These are phyloP conservation scores for Lucinisca nassula DNA, from an alignment of 2,888 invertebrate species.

Conservation along the genomic window DNA sequence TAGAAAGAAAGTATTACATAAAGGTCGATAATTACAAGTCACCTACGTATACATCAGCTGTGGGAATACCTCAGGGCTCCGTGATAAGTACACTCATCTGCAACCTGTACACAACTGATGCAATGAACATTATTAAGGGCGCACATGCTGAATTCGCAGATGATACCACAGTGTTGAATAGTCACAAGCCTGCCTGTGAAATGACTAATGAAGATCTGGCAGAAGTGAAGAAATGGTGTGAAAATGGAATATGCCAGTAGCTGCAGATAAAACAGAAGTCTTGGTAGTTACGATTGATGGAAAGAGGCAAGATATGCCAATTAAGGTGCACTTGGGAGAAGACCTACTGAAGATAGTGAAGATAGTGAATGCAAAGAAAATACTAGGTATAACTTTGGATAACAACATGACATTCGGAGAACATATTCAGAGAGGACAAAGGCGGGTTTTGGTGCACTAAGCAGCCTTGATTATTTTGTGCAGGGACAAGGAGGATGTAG, in stretches of 20 bases:
- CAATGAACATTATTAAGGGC: not conserved
- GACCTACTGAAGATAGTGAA: not conserved
- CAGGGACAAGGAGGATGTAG: too few relatives aligned
- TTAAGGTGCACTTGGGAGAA: not conserved
- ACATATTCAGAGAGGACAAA: too few relatives aligned
- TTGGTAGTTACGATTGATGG: not conserved
- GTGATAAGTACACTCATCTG: slow-evolving; percentile 19
- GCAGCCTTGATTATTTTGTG: too few relatives aligned
- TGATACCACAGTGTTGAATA: slow-evolving; percentile 6
- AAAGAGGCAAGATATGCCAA: not conserved
- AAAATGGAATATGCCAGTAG: slow-evolving; percentile 31
- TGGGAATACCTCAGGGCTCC: slow-evolving; percentile 36
- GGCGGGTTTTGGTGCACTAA: too few relatives aligned
- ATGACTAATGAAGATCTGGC: not conserved
- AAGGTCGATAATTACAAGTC: slow-evolving; percentile 14
- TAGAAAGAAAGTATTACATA: slow-evolving; percentile 6
- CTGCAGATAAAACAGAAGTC: slow-evolving; percentile 24
- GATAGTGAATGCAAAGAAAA: too few relatives aligned
- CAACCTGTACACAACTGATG: slow-evolving; percentile 28
- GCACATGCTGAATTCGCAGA: slow-evolving; percentile 33
- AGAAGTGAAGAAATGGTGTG: slow-evolving; percentile 3
- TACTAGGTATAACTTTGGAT: too few relatives aligned
- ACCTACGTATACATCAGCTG: slow-evolving; percentile 1
- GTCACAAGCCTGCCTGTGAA: not conserved
- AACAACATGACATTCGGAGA: too few relatives aligned